A percentile compares a stretch with the other conserved stretches of the same genome.
Conservation (phyloP, 2,113 vertebrate genomes). For the Proterorhinus semilunaris region DNA sequence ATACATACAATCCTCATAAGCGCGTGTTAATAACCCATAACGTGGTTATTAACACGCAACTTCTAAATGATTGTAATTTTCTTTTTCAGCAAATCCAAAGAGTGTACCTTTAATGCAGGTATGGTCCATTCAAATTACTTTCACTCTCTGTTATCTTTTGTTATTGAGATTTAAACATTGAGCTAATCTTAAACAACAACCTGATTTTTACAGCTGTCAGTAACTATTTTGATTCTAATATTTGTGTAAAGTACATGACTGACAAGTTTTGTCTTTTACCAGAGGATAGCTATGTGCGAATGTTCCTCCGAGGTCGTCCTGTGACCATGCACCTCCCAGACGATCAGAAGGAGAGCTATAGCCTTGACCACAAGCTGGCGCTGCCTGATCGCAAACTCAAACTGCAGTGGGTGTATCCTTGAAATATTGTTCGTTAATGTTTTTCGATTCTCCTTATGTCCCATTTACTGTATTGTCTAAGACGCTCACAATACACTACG, state of each 20-base stretch:
- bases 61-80: background rate
- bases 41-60: background rate
- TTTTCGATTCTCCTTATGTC: too few relatives aligned
- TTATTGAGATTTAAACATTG: background rate
- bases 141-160: background rate
- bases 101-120: conserved; percentile 85
- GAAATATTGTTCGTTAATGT: background rate
- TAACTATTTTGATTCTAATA: background rate
- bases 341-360: conserved; percentile 78
- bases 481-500: background rate
- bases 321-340: conserved; percentile 86
- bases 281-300: conserved; percentile 89
- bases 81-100: conserved; percentile 85
- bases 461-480: background rate
- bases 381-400: conserved; percentile 82
- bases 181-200: background rate
- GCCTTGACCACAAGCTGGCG: conserved; percentile 79
- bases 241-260: background rate
- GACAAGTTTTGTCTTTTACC: conserved; percentile 13
- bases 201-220: background rate
- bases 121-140: conserved; percentile 10
- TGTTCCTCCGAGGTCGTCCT: conserved; percentile 88
- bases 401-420: conserved; percentile 95
- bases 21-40: background rate
- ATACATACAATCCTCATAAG: too few relatives aligned